A percentile compares a stretch with the other conserved stretches of the same genome.
These are phyloP conservation scores for Amphilophus citrinellus DNA, from an alignment of 2,113 vertebrate genomes.

Conservation along the genomic window DNA sequence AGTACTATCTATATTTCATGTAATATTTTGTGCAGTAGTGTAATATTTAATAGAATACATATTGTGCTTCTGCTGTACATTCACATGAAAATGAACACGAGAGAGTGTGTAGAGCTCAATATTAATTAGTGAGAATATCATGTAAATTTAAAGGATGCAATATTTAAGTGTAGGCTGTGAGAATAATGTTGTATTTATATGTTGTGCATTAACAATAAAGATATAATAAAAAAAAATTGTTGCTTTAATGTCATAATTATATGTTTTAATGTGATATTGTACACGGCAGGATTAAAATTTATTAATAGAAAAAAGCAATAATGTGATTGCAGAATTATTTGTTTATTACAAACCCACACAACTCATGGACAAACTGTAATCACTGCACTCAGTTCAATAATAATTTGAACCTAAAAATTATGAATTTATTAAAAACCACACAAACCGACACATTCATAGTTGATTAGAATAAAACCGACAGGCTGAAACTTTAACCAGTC, in stretches of 20 bases:
- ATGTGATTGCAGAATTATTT: not conserved
- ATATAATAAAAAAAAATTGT: not conserved
- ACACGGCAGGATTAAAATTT: rapidly evolving
- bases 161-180: not conserved
- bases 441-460: too few relatives aligned
- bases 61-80: not conserved
- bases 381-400: too few relatives aligned
- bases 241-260: rapidly evolving
- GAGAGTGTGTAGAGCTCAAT: not conserved
- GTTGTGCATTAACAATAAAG: not conserved
- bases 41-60: not conserved
- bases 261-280: not conserved
- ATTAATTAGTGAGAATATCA: not conserved
- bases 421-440: too few relatives aligned
- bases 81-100: not conserved
- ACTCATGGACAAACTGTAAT: too few relatives aligned
- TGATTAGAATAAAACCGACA: too few relatives aligned
- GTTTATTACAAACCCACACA: too few relatives aligned
- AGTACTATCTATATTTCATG: rapidly evolving
- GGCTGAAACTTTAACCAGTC: too few relatives aligned
- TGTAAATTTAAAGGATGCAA: not conserved
- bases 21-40: not conserved
- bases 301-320: not conserved
- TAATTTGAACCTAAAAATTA: too few relatives aligned
- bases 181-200: rapidly evolving